These are phyloP conservation scores for Leptinotarsa lineolata DNA, from an alignment of 1,140 invertebrate species.

Conservation along the genomic window DNA sequence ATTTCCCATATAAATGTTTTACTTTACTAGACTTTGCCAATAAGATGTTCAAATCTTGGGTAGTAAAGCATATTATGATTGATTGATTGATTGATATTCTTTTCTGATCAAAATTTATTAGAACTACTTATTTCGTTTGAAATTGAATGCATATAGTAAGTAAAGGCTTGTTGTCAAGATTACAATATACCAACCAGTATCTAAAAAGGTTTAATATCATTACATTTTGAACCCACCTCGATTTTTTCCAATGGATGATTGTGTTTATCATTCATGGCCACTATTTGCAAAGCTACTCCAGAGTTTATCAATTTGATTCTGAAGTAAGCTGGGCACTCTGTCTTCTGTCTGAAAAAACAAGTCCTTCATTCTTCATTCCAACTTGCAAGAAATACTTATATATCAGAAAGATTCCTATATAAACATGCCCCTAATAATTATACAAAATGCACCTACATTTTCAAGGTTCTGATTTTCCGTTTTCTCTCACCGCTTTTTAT, in stretches of 20 bases:
- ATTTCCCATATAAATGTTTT: too few relatives aligned
- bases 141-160: too few relatives aligned
- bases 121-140: too few relatives aligned
- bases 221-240: not conserved
- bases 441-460: conserved; percentile 16
- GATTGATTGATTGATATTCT: too few relatives aligned
- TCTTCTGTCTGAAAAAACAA: conserved; percentile 21
- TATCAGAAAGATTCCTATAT: not conserved
- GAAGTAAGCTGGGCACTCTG: conserved; percentile 30
- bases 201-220: too few relatives aligned
- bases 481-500: conserved; percentile 6
- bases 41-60: too few relatives aligned
- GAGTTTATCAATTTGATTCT: conserved; percentile 22
- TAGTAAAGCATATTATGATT: too few relatives aligned
- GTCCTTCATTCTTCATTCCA: too few relatives aligned
- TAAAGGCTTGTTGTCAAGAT: too few relatives aligned
- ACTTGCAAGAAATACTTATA: not conserved
- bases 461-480: conserved; percentile 25
- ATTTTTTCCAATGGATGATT: conserved; percentile 24
- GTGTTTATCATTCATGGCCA: conserved; percentile 27
- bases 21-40: too few relatives aligned
- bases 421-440: not conserved
- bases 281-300: conserved; percentile 24
- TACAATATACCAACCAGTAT: too few relatives aligned
- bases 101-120: too few relatives aligned